These are phyloP conservation scores for Oeneis ivallda DNA, from an alignment of 2,888 invertebrate species.

Conservation along the genomic window DNA sequence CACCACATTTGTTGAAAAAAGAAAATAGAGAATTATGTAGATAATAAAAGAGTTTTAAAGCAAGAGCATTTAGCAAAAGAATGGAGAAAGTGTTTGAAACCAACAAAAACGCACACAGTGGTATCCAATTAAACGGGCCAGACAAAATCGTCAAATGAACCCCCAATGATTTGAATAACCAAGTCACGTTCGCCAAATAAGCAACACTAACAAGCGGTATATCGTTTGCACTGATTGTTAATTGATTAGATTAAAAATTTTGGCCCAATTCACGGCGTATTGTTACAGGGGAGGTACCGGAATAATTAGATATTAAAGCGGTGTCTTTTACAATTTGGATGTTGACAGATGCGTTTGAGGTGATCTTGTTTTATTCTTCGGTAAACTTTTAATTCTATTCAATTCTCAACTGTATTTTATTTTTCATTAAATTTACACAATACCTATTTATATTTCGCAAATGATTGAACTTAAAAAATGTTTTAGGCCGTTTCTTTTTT, in stretches of 20 bases:
- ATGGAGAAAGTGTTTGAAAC: conserved; percentile 12
- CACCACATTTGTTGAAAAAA: background rate
- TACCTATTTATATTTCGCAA: conserved; percentile 2
- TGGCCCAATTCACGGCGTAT: conserved; percentile 71
- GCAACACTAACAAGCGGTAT: conserved; percentile 79
- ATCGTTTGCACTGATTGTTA: conserved; percentile 82
- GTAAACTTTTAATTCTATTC: background rate
- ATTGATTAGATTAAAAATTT: conserved; percentile 82
- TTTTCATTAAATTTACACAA: background rate
- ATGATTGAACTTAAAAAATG: background rate
- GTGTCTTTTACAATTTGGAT: conserved; percentile 75
- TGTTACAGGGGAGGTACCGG: conserved; percentile 60
- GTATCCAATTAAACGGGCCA: conserved; percentile 65
- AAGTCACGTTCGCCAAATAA: conserved; percentile 79
- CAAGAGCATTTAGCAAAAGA: background rate
- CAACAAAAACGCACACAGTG: conserved; percentile 50
- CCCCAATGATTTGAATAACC: conserved; percentile 71
- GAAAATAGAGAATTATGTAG: background rate
- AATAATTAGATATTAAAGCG: conserved; percentile 68
- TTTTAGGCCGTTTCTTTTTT: background rate
- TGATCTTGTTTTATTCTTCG: conserved; percentile 16
- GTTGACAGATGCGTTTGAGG: conserved; percentile 57
- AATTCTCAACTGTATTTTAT: background rate
- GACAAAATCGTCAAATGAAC: conserved; percentile 72
- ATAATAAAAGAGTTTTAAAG: background rate